A percentile compares a stretch with the other conserved stretches of the same genome.
Evolutionary conservation across 1,140 invertebrate genomes (phyloP).

Genomic region (Drosophila takahashii): DNA sequence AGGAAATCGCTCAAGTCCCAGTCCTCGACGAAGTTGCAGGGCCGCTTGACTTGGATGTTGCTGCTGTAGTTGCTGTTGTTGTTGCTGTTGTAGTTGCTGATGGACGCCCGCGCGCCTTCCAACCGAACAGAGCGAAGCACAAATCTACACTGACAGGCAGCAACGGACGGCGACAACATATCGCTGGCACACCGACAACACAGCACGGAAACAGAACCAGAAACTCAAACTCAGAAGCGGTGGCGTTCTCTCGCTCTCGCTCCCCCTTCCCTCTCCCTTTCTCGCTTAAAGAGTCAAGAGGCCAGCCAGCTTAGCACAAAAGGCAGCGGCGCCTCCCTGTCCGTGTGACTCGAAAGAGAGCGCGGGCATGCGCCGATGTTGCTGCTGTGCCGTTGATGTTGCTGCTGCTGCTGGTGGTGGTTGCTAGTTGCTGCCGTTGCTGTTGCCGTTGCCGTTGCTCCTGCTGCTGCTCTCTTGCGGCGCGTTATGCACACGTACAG

Average conservation of each 20-base stretch:
- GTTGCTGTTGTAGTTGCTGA: conserved; percentile 15
- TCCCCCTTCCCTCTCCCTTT: not conserved
- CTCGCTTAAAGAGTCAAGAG: conserved; percentile 11
- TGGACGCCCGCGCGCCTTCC: conserved; percentile 68
- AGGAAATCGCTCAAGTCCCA: conserved; percentile 13
- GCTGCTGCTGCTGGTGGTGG: conserved; percentile 32
- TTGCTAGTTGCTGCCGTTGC: conserved; percentile 10
- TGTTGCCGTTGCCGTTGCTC: not conserved
- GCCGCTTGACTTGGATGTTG: conserved; percentile 14
- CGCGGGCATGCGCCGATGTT: conserved; percentile 36
- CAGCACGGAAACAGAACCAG: conserved; percentile 14
- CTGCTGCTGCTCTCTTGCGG: conserved; percentile 52
- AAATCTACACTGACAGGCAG: conserved; percentile 81
- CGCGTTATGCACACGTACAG: conserved; percentile 79
- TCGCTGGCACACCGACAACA: conserved; percentile 20
- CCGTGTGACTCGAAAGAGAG: conserved; percentile 44
- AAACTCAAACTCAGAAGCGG: conserved; percentile 13
- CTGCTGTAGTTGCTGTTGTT: conserved; percentile 13
- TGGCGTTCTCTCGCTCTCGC: conserved; percentile 1
- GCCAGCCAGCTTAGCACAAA: conserved; percentile 9
- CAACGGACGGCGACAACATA: conserved; percentile 36
- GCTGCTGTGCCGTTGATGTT: conserved; percentile 14
- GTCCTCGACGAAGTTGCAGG: conserved; percentile 25
- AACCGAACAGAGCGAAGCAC: conserved; percentile 81
- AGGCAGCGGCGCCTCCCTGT: conserved; percentile 32